phyloP scores from a whole-genome alignment of 2,888 invertebrate genomes.

The Lepidonotus clava region DNA sequence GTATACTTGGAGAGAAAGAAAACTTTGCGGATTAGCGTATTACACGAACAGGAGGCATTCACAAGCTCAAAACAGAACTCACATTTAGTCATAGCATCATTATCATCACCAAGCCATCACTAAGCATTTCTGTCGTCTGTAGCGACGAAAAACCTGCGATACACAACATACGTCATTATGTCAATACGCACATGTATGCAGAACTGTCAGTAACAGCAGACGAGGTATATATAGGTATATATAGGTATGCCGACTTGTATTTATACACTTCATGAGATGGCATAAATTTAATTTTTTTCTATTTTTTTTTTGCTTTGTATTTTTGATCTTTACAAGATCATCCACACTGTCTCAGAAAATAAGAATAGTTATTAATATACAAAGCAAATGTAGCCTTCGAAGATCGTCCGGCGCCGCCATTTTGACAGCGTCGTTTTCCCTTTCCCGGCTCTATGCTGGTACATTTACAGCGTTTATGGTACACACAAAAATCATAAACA shows the following conservation, averaged over 20 bases:
- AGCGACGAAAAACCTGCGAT: not conserved
- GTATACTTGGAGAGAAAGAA: too few relatives aligned
- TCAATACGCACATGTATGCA: not conserved
- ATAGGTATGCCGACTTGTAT: not conserved
- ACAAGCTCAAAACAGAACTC: not conserved
- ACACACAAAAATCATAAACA: not conserved
- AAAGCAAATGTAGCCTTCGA: too few relatives aligned
- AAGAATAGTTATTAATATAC: too few relatives aligned
- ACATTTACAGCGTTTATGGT: not conserved
- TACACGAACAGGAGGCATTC: not conserved
- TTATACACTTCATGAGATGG: not conserved
- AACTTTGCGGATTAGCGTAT: too few relatives aligned
- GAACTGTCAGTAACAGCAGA: not conserved
- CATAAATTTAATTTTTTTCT: not conserved
- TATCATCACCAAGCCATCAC: not conserved
- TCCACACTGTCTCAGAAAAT: conserved; percentile 1
- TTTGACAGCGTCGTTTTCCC: too few relatives aligned
- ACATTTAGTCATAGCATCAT: not conserved
- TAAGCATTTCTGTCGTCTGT: not conserved
- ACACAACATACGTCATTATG: not conserved
- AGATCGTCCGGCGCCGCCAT: too few relatives aligned
- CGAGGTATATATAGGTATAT: not conserved
- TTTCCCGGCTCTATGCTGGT: not conserved
- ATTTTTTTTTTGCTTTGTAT: not conserved
- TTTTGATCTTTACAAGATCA: conserved; percentile 17